phyloP scores from a whole-genome alignment of 2,888 invertebrate genomes.

The Malthinus seriepunctatus region DNA sequence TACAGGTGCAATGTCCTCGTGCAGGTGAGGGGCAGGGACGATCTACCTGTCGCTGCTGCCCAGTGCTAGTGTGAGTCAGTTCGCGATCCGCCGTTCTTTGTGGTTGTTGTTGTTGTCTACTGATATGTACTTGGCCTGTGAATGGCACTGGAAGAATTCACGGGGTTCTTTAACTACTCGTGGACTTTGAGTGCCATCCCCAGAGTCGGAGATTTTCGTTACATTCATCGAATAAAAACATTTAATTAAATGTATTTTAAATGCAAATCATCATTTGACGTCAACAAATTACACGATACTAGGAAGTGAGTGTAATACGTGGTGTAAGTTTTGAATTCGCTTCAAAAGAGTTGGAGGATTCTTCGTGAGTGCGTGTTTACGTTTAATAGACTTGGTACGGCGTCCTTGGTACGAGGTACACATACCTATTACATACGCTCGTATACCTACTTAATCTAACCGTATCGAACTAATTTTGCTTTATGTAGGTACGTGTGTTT shows the following conservation, averaged over 20 bases:
- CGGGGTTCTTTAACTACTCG: constrained; percentile 68
- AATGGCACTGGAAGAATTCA: constrained; percentile 90
- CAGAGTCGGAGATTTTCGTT: constrained; percentile 42
- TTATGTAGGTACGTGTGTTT: not conserved
- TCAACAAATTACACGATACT: constrained; percentile 26
- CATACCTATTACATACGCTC: not conserved
- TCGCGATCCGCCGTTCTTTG: constrained; percentile 38
- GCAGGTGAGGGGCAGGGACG: constrained; percentile 46
- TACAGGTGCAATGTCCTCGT: constrained; percentile 56
- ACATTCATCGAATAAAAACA: not conserved
- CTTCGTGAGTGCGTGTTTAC: constrained; percentile 18
- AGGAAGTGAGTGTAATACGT: constrained; percentile 31
- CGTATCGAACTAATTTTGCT: constrained; percentile 11
- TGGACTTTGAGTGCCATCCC: constrained; percentile 74
- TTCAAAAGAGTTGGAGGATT: constrained; percentile 8
- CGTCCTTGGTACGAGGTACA: constrained; percentile 10
- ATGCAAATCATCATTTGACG: constrained; percentile 29
- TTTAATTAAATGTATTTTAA: constrained; percentile 5
- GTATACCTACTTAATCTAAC: not conserved
- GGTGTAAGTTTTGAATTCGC: constrained; percentile 19
- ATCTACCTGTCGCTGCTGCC: constrained; percentile 51
- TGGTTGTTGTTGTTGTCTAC: constrained; percentile 20
- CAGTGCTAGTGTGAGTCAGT: constrained; percentile 47
- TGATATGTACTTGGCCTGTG: constrained; percentile 57
- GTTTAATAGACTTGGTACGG: not conserved